These are phyloP conservation scores for Rynchops niger DNA, from an alignment of 2,113 vertebrate genomes.

Conservation along the genomic window DNA sequence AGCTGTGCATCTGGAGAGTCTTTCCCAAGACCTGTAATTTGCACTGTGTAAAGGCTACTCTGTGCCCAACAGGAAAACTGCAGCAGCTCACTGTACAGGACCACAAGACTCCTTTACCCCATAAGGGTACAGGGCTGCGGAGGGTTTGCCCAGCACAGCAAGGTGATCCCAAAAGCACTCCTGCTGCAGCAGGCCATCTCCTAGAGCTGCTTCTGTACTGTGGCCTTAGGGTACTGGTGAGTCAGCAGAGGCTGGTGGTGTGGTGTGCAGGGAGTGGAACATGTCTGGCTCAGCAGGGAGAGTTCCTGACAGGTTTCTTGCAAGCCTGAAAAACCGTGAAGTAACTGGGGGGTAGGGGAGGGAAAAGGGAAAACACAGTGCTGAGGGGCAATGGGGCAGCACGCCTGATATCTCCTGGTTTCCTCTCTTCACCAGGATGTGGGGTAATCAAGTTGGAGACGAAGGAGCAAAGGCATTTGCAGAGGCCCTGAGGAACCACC, in stretches of 20 bases:
- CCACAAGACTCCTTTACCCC: background rate
- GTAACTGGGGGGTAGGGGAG: no score
- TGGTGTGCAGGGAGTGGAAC: background rate
- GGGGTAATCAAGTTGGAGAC: conserved; percentile 91
- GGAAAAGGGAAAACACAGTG: background rate
- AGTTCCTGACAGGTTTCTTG: background rate
- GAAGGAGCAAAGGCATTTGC: conserved; percentile 91
- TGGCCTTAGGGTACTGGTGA: background rate
- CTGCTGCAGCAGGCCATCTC: background rate
- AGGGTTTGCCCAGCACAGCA: background rate
- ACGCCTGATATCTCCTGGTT: background rate
- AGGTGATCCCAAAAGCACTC: background rate
- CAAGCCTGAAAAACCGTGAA: background rate
- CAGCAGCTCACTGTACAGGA: background rate
- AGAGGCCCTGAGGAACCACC: conserved; percentile 86
- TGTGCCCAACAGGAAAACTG: background rate
- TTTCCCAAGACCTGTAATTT: background rate
- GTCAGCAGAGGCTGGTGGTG: background rate
- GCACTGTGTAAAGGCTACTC: background rate
- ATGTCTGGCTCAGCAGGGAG: background rate
- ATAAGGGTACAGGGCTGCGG: background rate
- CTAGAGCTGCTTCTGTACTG: background rate
- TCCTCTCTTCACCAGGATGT: conserved; percentile 83
- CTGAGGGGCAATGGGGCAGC: background rate
- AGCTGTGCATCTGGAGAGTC: background rate